Percentiles rank a stretch among this genome's conserved stretches.
These are phyloP conservation scores for Bergia sp. DNA, from an alignment of 92 coral and sea anemone genomes.

Conservation along the genomic window DNA sequence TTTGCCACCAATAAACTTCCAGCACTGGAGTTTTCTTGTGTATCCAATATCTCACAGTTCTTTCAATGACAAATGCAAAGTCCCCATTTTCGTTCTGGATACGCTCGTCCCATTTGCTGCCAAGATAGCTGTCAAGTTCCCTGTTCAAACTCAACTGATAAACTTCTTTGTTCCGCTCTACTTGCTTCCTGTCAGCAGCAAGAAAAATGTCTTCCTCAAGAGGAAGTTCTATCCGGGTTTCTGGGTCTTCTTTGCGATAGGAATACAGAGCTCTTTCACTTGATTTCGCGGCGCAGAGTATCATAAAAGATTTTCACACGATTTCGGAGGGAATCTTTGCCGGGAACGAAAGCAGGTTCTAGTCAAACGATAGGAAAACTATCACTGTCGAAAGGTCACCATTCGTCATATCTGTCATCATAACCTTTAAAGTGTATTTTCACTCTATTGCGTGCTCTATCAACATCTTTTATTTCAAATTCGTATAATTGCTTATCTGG, in stretches of 20 bases:
- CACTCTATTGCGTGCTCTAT: conserved; percentile 35
- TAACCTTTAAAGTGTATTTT: conserved; percentile 64
- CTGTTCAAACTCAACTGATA: conserved; percentile 22
- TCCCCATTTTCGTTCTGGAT: conserved; percentile 56
- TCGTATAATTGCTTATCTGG: conserved; percentile 40
- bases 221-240: conserved; percentile 39
- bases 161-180: conserved; percentile 43
- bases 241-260: conserved; percentile 58
- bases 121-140: conserved; percentile 47
- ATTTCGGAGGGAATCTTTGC: conserved; percentile 31
- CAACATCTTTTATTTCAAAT: conserved; percentile 59
- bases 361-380: conserved; percentile 25
- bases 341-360: neutral
- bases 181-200: neutral
- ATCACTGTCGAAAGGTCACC: conserved; percentile 34
- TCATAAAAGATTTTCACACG: conserved; percentile 43
- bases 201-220: conserved; percentile 49
- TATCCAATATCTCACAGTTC: conserved; percentile 57
- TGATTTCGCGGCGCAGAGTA: conserved; percentile 37
- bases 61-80: conserved; percentile 48
- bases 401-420: conserved; percentile 49
- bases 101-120: conserved; percentile 58
- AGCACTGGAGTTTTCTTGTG: conserved; percentile 35
- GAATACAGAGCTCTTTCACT: conserved; percentile 31
- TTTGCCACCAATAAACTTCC: conserved; percentile 61